A percentile compares a stretch with the other conserved stretches of the same genome.
These are phyloP conservation scores for Lepidotrigona ventralis DNA, from an alignment of 1,140 invertebrate species.

Conservation along the genomic window DNA sequence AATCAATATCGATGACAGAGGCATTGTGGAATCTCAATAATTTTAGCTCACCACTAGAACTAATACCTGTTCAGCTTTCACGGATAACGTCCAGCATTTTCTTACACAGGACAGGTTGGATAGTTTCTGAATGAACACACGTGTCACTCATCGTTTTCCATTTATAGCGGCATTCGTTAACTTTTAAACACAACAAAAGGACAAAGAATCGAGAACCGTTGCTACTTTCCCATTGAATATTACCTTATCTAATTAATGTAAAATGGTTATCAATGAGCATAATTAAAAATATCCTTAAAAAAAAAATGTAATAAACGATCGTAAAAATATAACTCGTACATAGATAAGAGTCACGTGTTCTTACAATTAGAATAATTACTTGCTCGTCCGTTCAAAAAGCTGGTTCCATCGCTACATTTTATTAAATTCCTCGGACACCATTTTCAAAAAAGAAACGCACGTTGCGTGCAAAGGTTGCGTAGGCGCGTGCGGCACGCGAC, in stretches of 20 bases:
- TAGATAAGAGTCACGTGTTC: background rate
- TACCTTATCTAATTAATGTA: conserved; percentile 10
- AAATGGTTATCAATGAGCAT: background rate
- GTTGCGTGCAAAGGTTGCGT: conserved; percentile 40
- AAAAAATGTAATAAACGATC: background rate
- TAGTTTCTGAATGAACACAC: background rate
- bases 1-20: conserved; percentile 34
- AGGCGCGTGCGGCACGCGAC: conserved; percentile 58
- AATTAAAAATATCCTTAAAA: background rate
- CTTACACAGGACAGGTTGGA: background rate
- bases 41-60: background rate
- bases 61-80: background rate
- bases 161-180: background rate
- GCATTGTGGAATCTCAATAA: conserved; percentile 27
- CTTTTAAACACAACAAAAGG: background rate
- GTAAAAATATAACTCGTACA: background rate
- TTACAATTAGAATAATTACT: conserved; percentile 17
- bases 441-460: conserved; percentile 22
- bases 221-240: background rate
- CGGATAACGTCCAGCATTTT: background rate
- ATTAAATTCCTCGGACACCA: conserved; percentile 9
- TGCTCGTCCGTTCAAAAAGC: background rate
- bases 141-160: background rate
- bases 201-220: background rate
- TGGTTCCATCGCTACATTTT: background rate